A percentile compares a stretch with the other conserved stretches of the same genome.
Conservation (phyloP, 2,888 invertebrate genomes). For the Piscicola geometra region DNA sequence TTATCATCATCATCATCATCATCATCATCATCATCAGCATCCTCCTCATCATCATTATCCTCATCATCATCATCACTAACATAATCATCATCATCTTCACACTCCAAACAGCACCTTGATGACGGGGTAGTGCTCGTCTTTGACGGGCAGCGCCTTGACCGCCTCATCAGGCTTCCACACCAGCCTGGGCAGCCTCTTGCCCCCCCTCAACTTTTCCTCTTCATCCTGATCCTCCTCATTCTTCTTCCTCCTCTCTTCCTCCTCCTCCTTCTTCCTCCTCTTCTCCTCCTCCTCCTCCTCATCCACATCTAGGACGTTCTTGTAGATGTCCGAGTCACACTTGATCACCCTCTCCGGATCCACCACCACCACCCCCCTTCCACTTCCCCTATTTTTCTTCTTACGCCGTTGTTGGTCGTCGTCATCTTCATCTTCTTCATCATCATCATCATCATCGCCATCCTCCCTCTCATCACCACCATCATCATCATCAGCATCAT, state of each 20-base stretch:
- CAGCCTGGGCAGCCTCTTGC: not conserved
- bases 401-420: not conserved
- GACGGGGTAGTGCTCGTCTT: constrained; percentile 1
- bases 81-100: too few relatives aligned
- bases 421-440: not conserved
- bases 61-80: too few relatives aligned
- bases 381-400: not conserved
- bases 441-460: constrained; percentile 33
- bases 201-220: not conserved
- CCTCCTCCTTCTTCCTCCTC: constrained; percentile 38
- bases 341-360: constrained; percentile 31
- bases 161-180: constrained; percentile 7
- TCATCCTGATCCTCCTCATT: not conserved
- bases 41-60: too few relatives aligned
- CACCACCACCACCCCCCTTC: constrained; percentile 39
- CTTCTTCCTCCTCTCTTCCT: constrained; percentile 39
- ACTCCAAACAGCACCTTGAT: constrained; percentile 3
- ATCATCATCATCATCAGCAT: too few relatives aligned
- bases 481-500: constrained; percentile 20
- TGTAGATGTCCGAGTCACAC: constrained; percentile 19
- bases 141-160: not conserved
- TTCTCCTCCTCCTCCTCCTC: constrained; percentile 37
- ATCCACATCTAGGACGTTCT: constrained; percentile 41
- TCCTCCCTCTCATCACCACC: constrained; percentile 41
- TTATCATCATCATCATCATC: too few relatives aligned